phyloP scores from a whole-genome alignment of 1,140 invertebrate genomes.

The Amyelois transitella region DNA sequence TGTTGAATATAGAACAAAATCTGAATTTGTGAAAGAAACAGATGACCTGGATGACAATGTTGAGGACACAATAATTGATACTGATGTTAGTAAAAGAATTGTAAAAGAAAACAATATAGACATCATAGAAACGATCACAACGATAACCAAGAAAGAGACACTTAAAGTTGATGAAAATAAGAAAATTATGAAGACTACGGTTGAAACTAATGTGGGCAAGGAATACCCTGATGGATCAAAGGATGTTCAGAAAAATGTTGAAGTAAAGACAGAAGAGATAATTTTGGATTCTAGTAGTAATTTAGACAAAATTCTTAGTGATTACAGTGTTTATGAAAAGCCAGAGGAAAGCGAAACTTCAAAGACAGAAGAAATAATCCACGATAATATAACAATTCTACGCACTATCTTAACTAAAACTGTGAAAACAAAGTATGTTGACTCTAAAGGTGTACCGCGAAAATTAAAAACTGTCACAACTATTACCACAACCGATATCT shows the following conservation, averaged over 20 bases:
- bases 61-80: slow-evolving; percentile 66
- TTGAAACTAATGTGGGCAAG: slow-evolving; percentile 62
- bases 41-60: slow-evolving; percentile 53
- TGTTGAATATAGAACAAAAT: slow-evolving; percentile 16
- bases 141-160: slow-evolving; percentile 66
- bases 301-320: slow-evolving; percentile 48
- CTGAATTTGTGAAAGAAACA: slow-evolving; percentile 32
- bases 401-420: slow-evolving; percentile 49
- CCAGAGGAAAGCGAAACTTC: slow-evolving; percentile 54
- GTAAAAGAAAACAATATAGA: slow-evolving; percentile 61
- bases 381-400: slow-evolving; percentile 48
- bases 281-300: slow-evolving; percentile 37
- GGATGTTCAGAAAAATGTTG: slow-evolving; percentile 61
- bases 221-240: slow-evolving; percentile 64
- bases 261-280: slow-evolving; percentile 64
- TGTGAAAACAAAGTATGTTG: slow-evolving; percentile 57
- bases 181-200: slow-evolving; percentile 60
- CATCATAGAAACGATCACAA: slow-evolving; percentile 68
- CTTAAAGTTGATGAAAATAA: slow-evolving; percentile 47
- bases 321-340: slow-evolving; percentile 32
- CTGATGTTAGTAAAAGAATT: slow-evolving; percentile 66
- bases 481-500: slow-evolving; percentile 61
- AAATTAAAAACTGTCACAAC: slow-evolving; percentile 63
- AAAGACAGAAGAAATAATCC: slow-evolving; percentile 43
- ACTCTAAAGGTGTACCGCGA: slow-evolving; percentile 37